Base-by-base conservation (phyloP, 1,140 invertebrate genomes). In the Spodoptera litura region DNA sequence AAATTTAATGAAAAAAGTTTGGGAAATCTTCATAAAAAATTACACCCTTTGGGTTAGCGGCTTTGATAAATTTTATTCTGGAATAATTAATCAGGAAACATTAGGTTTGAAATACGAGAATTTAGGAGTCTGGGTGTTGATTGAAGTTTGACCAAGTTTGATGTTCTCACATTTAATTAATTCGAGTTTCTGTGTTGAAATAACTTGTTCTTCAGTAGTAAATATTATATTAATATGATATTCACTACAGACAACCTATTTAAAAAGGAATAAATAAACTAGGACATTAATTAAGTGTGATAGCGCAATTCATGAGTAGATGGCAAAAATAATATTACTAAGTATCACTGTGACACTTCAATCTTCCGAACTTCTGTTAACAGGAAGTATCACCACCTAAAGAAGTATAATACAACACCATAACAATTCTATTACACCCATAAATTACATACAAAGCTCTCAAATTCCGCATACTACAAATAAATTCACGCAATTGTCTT, bases 1-100 rank as follows among this genome's bases (percentile, higher is more conserved):
- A 84, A 83, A 85, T 88, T 87, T 89, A 89, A 89, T 89, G 85
- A 89, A 89, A 87, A 89, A 89, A 89, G 79, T 89, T 89, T 61
- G 75, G 62, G 79, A 84, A 85, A 84, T 85, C 81, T 85, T 81
- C 81, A 83, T 85, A 89, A 88, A 89, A 88, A 87, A 85, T 84
- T 83, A 76, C 80, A 86, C 85, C 83, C 81, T 84, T 88, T 83
- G 78, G 79, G 70, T 66, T 78, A 81, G 62, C 76, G 78, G 82
- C 77, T 83, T 83, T 86, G 79, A 81, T 83, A 81, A 87, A 87
- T 82, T 88, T 85, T 80, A 85, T 84, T 83, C 78, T 61, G 20
- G 84, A 86, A 88, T 87, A 85, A 87, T 89, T 87, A 87, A 81
- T 85, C 78, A 80, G 73, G 78, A 83, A 78, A 84, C 75, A 80